Evolutionary conservation across 2,113 vertebrate species (phyloP).

Genomic region (Scophthalmus maximus): DNA sequence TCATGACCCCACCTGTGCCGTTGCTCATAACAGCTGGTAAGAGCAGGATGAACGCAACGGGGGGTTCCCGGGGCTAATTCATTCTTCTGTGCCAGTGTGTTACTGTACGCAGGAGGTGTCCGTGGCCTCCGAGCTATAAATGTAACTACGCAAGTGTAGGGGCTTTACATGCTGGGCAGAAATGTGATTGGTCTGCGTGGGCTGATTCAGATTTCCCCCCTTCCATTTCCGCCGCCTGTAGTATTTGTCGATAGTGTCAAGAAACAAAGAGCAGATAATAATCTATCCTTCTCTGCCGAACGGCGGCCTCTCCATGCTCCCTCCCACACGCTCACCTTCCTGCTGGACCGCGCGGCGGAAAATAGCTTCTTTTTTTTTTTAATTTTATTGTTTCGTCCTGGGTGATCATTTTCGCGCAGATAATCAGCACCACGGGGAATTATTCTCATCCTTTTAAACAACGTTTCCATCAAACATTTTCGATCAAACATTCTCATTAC

Average conservation of each 20-base stretch:
- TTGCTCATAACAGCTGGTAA: conserved; percentile 64
- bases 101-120: conserved; percentile 11
- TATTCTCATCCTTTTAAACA: conserved; percentile 28
- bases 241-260: conserved; percentile 50
- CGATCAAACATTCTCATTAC: conserved; percentile 11
- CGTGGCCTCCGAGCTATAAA: conserved; percentile 2
- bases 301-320: conserved; percentile 68
- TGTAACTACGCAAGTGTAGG: conserved; percentile 1
- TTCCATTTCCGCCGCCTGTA: conserved; percentile 18
- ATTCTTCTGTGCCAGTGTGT: conserved; percentile 24
- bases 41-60: conserved; percentile 25
- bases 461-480: conserved; percentile 16
- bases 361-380: conserved; percentile 37
- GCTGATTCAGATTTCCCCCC: conserved; percentile 45
- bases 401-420: conserved; percentile 35
- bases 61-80: conserved; percentile 28
- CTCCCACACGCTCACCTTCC: conserved; percentile 63
- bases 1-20: conserved; percentile 65
- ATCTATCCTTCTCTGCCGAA: conserved; percentile 51
- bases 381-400: conserved; percentile 41
- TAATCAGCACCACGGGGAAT: conserved; percentile 32
- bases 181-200: conserved; percentile 21
- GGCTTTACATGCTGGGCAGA: not conserved
- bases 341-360: conserved; percentile 38
- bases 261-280: conserved; percentile 53